Evolutionary conservation across 1,140 invertebrate genomes (phyloP), one percentile per base, ranked within the genome.

Genomic region (Drosophila pandora): DNA sequence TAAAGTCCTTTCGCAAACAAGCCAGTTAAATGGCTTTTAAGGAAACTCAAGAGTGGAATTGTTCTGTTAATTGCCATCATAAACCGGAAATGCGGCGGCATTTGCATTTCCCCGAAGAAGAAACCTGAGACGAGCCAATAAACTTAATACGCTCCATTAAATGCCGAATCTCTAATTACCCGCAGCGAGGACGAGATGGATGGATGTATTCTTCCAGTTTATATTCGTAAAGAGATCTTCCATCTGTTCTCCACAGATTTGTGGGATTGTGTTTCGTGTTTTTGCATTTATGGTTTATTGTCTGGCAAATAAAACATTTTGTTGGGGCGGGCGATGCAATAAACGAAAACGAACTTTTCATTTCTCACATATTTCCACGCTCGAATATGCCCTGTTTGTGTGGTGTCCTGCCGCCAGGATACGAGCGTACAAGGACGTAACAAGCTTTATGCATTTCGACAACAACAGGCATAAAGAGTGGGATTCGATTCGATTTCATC

Each of bases 281-380:
- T 65, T 60, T 75, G 71, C 59, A 75, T 74, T 75, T 75, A 55
- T 58, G 70, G 72, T 67, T 75, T 67, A 67, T 61, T 57, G 73
- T 60, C 67, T 45, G 54, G 30, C 48, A 50, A 60, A 60, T 68
- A 76, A 76, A 76, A 67, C 62, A 76, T 76, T 76, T 73, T 59
- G 61, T 65, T 75, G 71, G 71, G 25, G 25, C 43, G 49, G 23
- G 22, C 50, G 21, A 21, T 55, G 54, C 50, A 68, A 55, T 53
- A 73, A 63, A 73, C 53, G 50, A 23, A 34, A 8, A 32, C 9
- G 37, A 47, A 43, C 45, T 45, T 45, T 39, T 56, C 22, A 39
- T 52, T 43, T 56, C 70, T 10, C 60, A 43, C 60, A 52, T 64
- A 64, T 67, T 43, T 43, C 9, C 47, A 34, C 10, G 8, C 23